phyloP scores from a whole-genome alignment of 2,888 invertebrate genomes.

The Eumerus sabulonum region DNA sequence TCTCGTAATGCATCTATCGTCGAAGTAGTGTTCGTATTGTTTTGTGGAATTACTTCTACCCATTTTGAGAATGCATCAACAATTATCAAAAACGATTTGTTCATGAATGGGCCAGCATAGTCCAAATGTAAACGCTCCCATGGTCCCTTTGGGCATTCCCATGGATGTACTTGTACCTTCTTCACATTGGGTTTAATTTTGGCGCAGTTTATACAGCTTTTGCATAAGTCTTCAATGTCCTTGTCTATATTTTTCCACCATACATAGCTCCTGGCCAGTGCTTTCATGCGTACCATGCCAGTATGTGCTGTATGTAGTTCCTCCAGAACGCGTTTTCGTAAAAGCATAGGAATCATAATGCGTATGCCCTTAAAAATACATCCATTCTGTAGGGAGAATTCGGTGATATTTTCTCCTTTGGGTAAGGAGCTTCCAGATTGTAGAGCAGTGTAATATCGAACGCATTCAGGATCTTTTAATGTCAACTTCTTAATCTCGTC shows the following conservation, averaged over 20 bases:
- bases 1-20: slow-evolving; percentile 21
- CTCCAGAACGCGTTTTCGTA: slow-evolving; percentile 32
- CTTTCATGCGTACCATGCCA: too few relatives aligned
- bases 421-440: slow-evolving; percentile 9
- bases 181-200: slow-evolving; percentile 9
- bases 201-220: slow-evolving; percentile 20
- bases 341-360: slow-evolving; percentile 35
- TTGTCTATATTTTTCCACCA: too few relatives aligned
- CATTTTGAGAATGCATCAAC: slow-evolving; percentile 43
- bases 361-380: slow-evolving; percentile 36
- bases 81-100: slow-evolving; percentile 22
- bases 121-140: slow-evolving; percentile 32
- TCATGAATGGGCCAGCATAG: slow-evolving; percentile 36
- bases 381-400: slow-evolving; percentile 23
- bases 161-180: slow-evolving; percentile 6
- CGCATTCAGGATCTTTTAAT: slow-evolving; percentile 19
- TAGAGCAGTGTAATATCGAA: slow-evolving; percentile 21
- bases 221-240: slow-evolving; percentile 15
- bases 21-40: background rate
- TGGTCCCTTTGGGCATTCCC: slow-evolving; percentile 6
- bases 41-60: too few relatives aligned
- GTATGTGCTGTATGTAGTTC: slow-evolving; percentile 29
- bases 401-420: slow-evolving; percentile 8
- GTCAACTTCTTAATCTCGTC: slow-evolving; percentile 17
- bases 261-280: too few relatives aligned